phyloP scores from a whole-genome alignment of 2,888 invertebrate species.

The Cybosia mesomella region DNA sequence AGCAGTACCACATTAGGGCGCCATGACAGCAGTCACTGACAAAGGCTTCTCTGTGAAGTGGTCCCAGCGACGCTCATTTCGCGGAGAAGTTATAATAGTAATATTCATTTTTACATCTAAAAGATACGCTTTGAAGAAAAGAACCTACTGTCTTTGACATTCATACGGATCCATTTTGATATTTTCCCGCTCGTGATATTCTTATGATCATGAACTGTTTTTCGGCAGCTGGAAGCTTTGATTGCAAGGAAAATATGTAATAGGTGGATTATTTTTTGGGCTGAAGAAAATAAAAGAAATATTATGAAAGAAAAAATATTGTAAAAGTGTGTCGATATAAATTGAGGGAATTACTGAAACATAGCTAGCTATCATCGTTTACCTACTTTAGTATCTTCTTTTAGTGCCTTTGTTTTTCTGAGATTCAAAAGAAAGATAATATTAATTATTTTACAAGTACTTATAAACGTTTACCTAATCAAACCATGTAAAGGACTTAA shows the following conservation, averaged over 20 bases:
- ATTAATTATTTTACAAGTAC: background rate
- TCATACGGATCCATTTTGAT: constrained; percentile 49
- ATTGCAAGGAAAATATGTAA: constrained; percentile 5
- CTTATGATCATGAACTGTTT: constrained; percentile 39
- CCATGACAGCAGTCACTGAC: constrained; percentile 33
- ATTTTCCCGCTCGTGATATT: constrained; percentile 38
- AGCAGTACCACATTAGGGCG: constrained; percentile 1
- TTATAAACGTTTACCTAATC: background rate
- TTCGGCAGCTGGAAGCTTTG: constrained; percentile 12
- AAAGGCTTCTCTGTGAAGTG: constrained; percentile 35
- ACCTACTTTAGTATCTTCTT: background rate
- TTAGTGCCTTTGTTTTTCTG: background rate
- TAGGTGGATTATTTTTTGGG: constrained; percentile 1
- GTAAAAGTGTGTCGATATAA: background rate
- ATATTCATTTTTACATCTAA: constrained; percentile 39
- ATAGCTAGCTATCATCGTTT: background rate
- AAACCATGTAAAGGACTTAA: background rate
- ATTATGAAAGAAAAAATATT: background rate
- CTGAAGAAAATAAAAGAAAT: background rate
- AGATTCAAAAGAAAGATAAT: background rate
- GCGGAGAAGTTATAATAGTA: constrained; percentile 35
- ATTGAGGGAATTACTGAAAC: background rate
- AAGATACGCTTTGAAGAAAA: constrained; percentile 49
- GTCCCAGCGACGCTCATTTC: constrained; percentile 30
- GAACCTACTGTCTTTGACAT: constrained; percentile 51